A percentile compares a stretch with the other conserved stretches of the same genome.
Conservation (phyloP, 2,113 vertebrate species). For the Micromys minutus region DNA sequence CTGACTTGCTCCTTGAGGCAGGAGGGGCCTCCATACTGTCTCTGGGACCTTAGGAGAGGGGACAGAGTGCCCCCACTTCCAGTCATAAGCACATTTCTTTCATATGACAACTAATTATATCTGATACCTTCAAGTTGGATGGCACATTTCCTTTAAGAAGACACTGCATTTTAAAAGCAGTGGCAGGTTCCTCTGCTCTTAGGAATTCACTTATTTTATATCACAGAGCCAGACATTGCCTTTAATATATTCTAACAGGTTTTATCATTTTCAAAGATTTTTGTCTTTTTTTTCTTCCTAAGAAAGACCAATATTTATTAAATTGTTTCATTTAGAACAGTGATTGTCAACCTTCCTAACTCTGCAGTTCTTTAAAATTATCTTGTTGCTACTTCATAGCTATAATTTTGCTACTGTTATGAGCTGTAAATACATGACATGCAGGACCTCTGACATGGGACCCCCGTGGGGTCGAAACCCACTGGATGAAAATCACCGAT, state of each 20-base stretch:
- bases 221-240: background rate
- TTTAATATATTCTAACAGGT: background rate
- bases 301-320: background rate
- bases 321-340: background rate
- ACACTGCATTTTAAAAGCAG: background rate
- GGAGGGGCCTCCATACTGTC: background rate
- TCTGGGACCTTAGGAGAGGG: background rate
- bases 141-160: conserved; percentile 41
- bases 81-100: conserved; percentile 13
- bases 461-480: background rate
- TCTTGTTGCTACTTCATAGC: background rate
- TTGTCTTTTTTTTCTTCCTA: background rate
- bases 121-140: conserved; percentile 39
- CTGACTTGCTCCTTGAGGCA: background rate
- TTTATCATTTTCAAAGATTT: conserved; percentile 55
- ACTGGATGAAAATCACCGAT: background rate
- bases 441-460: background rate
- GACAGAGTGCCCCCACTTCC: background rate
- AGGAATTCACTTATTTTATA: conserved; percentile 17
- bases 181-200: background rate
- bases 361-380: background rate
- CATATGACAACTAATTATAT: conserved; percentile 23
- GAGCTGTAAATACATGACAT: background rate
- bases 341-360: background rate
- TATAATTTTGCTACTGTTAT: background rate